Conservation (phyloP, 2,113 vertebrate genomes). For the Lucifuga dentata region DNA sequence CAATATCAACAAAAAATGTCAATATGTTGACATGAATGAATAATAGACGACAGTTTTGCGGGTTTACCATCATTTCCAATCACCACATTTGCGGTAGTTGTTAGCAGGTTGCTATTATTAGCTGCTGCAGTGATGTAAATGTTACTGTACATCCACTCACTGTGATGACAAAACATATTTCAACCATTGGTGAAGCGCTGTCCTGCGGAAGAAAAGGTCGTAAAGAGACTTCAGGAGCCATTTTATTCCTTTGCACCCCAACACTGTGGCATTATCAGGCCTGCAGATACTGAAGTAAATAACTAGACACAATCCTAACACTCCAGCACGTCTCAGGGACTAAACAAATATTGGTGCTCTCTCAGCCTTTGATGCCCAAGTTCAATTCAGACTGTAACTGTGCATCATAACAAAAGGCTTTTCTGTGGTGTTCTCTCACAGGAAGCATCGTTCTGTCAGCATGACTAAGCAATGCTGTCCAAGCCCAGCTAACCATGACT, state of each 20-base stretch:
- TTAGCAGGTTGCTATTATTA: conserved; percentile 63
- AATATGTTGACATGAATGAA: conserved; percentile 66
- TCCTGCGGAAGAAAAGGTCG: conserved; percentile 26
- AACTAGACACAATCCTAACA: conserved; percentile 47
- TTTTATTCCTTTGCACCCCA: conserved; percentile 33
- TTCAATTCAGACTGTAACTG: conserved; percentile 56
- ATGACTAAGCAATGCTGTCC: conserved; percentile 61
- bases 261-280: conserved; percentile 31
- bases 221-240: conserved; percentile 4
- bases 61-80: conserved; percentile 54
- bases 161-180: conserved; percentile 47
- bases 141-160: conserved; percentile 24
- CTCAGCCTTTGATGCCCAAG: conserved; percentile 30
- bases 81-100: conserved; percentile 26
- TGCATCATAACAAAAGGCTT: conserved; percentile 46
- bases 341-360: conserved; percentile 55
- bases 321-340: conserved; percentile 61
- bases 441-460: conserved; percentile 53
- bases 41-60: conserved; percentile 32
- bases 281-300: conserved; percentile 62
- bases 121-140: conserved; percentile 34
- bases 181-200: conserved; percentile 35
- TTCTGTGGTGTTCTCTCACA: conserved; percentile 46
- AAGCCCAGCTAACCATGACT: conserved; percentile 54
- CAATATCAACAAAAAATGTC: conserved; percentile 72